These are phyloP conservation scores for Uria lomvia DNA, from an alignment of 2,113 vertebrate genomes.

Conservation along the genomic window DNA sequence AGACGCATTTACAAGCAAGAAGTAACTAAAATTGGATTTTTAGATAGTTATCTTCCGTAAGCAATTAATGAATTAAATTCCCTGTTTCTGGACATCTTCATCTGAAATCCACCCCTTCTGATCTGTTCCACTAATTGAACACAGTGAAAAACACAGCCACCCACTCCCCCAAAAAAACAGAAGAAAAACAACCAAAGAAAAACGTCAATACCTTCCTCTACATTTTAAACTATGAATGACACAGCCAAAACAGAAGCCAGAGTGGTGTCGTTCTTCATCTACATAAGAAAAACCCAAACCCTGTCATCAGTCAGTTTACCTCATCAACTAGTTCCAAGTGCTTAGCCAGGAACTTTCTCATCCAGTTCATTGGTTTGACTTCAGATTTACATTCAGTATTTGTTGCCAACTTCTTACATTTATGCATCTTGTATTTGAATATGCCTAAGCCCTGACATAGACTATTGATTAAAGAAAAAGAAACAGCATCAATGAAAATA, in stretches of 20 bases:
- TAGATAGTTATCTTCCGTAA: not conserved
- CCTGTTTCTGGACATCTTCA: not conserved
- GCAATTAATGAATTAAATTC: not conserved
- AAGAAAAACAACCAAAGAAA: not conserved
- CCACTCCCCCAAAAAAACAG: not conserved
- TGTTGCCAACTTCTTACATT: not conserved
- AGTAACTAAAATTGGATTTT: not conserved
- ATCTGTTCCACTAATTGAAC: not conserved
- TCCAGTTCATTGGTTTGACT: not conserved
- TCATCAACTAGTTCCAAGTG: not conserved
- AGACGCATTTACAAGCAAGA: not conserved
- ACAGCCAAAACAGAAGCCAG: not conserved
- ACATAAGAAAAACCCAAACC: not conserved
- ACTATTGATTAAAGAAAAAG: not conserved
- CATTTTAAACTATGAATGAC: not conserved
- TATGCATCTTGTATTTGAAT: not conserved
- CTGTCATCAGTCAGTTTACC: not conserved
- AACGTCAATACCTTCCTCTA: not conserved
- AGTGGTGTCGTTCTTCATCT: not conserved
- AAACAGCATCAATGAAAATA: not conserved
- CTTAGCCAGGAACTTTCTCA: not conserved
- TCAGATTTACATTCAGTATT: not conserved
- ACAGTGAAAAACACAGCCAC: not conserved
- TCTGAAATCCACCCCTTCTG: not conserved
- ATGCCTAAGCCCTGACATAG: not conserved